Base-by-base conservation (phyloP, 2,113 vertebrate species). In the Colaptes auratus region DNA sequence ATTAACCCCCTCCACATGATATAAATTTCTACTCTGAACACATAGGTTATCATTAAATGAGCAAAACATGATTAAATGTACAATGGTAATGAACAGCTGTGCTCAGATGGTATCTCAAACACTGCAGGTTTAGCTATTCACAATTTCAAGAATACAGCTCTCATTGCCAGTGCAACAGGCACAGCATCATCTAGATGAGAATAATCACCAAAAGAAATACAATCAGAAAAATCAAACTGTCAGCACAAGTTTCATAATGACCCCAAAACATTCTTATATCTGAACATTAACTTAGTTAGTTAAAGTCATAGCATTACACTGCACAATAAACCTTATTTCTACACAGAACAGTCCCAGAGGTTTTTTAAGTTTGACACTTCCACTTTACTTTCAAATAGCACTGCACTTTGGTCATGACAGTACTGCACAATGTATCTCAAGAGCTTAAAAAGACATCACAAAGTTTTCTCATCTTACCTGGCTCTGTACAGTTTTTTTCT, bases 401-500 rank as follows among this genome's bases (percentile, higher is more conserved):
- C 31, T 35, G 33, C 52, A 44, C 53, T 58, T 91, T 58, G 33
- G 76, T 86, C 59, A 30, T 2, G 12, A 58, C 18, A 28, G 55
- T 72, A 86, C 46, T 36, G 21, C 0, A 5, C 35, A 71, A 63
- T 6, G 75, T n/a, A 70, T 21, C 31, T 78, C 65, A 56, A 65
- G n/a, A 84, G 35, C 15, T 50, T 46, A 44, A 24, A 4, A 70
- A 72, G 27, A 81, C 11, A 82, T 7, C 1, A 3, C 15, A 24
- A 86, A 67, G 61, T 39, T 66, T 66, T 24, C 10, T 10, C 18
- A 35, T 66, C 97, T 96, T 97, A 99, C 99, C 99, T 90, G 99
- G 99, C 10, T 97, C 98, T 23, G 99, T 99, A 96, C 99, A 99
- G 96, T 99, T 99, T 97, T 98, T 98, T n/a, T 92, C 74, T 82